Conservation (phyloP, 2,888 invertebrate species). For the Oscheius sp. region DNA sequence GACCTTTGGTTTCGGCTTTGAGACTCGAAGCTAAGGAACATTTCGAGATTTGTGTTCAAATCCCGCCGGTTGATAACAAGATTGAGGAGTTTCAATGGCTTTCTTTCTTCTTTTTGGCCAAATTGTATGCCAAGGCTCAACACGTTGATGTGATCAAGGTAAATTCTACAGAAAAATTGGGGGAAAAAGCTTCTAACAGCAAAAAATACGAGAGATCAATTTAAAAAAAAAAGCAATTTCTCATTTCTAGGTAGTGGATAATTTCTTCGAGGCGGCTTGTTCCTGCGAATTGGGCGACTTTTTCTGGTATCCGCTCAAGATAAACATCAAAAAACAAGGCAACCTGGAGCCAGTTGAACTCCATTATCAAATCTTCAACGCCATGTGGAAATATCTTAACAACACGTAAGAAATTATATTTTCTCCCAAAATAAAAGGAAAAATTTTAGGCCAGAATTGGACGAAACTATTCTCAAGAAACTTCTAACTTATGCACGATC, state of each 20-base stretch:
- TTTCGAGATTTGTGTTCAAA: constrained; percentile 34
- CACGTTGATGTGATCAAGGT: constrained; percentile 39
- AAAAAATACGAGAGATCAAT: not conserved
- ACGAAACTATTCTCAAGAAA: constrained; percentile 26
- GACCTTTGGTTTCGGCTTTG: not conserved
- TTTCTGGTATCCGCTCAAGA: constrained; percentile 47
- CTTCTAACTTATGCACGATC: constrained; percentile 33
- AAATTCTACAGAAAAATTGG: too few species aligned
- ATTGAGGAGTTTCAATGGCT: constrained; percentile 50
- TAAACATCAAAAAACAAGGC: constrained; percentile 46
- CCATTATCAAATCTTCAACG: constrained; percentile 51
- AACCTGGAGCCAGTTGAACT: constrained; percentile 56
- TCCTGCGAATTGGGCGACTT: constrained; percentile 48
- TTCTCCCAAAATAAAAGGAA: not conserved
- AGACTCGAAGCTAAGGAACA: constrained; percentile 36
- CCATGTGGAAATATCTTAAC: constrained; percentile 41
- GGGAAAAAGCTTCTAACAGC: too few species aligned
- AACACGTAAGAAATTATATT: not conserved
- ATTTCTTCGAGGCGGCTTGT: constrained; percentile 54
- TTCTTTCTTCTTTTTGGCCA: constrained; percentile 51
- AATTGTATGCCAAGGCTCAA: constrained; percentile 39
- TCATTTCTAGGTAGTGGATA: constrained; percentile 39
- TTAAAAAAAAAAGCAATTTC: not conserved
- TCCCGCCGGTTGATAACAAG: constrained; percentile 28
- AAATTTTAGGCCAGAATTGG: constrained; percentile 21